These are phyloP conservation scores for Sclerodermus sp. DNA, from an alignment of 2,888 invertebrate species.

Conservation along the genomic window DNA sequence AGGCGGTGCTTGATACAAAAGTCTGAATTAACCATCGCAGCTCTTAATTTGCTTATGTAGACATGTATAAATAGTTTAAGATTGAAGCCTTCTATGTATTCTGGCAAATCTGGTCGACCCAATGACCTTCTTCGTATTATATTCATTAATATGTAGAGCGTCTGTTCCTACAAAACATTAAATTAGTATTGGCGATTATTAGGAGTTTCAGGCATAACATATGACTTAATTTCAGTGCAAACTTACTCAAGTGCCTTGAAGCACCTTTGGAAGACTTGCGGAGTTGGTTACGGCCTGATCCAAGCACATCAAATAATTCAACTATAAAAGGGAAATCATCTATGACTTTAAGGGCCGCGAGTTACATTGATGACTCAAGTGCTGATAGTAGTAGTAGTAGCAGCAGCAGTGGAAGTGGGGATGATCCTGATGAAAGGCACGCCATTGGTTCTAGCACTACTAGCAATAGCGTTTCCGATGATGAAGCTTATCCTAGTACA, in stretches of 20 bases:
- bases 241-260: constrained; percentile 65
- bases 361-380: constrained; percentile 52
- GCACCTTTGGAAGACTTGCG: constrained; percentile 63
- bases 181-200: no score
- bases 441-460: constrained; percentile 21
- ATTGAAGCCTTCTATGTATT: no score
- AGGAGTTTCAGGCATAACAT: no score
- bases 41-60: no score
- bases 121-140: no score
- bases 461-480: constrained; percentile 45
- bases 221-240: constrained; percentile 55
- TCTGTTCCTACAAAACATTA: no score
- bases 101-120: no score
- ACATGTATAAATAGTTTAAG: no score
- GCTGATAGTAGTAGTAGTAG: constrained; percentile 22
- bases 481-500: constrained; percentile 60
- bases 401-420: constrained; percentile 15
- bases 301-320: constrained; percentile 26
- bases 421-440: neutral
- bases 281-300: constrained; percentile 61
- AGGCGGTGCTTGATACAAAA: no score
- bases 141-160: no score
- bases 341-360: constrained; percentile 44
- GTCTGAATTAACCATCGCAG: no score
- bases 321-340: constrained; percentile 41